Conservation (phyloP, 1,140 invertebrate species). For the Aporrectodea caliginosa region DNA sequence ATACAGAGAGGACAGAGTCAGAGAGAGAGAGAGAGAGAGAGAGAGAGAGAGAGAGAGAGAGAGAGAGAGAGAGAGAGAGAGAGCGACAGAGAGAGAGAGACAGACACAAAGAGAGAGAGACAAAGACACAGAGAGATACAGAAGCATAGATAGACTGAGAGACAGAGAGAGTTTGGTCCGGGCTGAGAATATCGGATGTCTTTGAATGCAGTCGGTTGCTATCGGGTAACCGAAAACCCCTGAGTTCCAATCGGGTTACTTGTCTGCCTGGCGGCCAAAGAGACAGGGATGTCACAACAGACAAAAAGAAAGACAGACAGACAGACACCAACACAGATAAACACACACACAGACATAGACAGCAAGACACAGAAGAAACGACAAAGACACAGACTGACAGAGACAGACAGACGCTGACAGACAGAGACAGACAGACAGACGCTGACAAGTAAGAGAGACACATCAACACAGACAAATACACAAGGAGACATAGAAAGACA, state of each 20-base stretch:
- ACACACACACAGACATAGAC: background rate
- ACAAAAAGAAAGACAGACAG: background rate
- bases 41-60: background rate
- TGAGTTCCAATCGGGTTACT: no score
- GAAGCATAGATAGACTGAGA: background rate
- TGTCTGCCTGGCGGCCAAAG: background rate
- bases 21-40: background rate
- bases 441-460: background rate
- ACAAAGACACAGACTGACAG: background rate
- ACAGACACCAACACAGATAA: no score
- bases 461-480: background rate
- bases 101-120: background rate
- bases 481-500: background rate
- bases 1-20: background rate
- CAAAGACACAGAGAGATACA: background rate
- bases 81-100: no score
- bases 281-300: background rate
- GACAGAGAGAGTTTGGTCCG: background rate
- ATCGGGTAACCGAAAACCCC: no score
- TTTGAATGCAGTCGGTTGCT: no score
- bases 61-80: no score
- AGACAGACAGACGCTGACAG: background rate
- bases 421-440: background rate
- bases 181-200: no score
- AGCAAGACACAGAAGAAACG: background rate